A percentile compares a stretch with the other conserved stretches of the same genome.
Evolutionary conservation across 2,888 invertebrate species (phyloP).

Genomic region (Drosophila neoperkinsi): DNA sequence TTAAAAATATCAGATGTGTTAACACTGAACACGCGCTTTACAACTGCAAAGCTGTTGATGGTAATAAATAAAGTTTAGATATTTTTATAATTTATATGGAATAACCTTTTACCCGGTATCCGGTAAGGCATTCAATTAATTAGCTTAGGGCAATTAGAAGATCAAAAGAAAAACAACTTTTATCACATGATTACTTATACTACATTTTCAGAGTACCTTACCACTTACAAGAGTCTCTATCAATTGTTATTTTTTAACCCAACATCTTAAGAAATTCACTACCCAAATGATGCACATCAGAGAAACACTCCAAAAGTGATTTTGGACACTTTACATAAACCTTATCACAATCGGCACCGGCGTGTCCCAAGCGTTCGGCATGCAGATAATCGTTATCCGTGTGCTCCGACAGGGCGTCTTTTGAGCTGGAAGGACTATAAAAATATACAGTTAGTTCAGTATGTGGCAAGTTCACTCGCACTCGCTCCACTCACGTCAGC

Average conservation of each 20-base stretch:
- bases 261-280: conserved; percentile 57
- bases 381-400: conserved; percentile 90
- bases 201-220: neutral
- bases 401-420: conserved; percentile 88
- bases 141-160: accelerated
- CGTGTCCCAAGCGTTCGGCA: conserved; percentile 89
- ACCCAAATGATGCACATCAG: conserved; percentile 68
- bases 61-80: neutral
- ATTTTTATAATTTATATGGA: neutral
- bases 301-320: conserved; percentile 81
- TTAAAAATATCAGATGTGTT: neutral
- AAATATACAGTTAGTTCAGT: neutral
- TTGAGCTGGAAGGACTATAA: conserved; percentile 89
- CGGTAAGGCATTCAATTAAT: neutral
- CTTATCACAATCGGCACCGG: conserved; percentile 78
- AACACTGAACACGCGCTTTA: neutral
- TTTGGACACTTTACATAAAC: conserved; percentile 78
- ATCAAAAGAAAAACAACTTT: neutral
- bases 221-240: neutral
- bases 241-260: conserved; percentile 19
- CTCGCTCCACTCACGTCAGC: conserved; percentile 88
- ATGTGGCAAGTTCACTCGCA: neutral
- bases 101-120: neutral
- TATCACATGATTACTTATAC: neutral
- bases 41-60: neutral